Conservation (phyloP, 2,888 invertebrate species). For the Hyalella azteca region DNA sequence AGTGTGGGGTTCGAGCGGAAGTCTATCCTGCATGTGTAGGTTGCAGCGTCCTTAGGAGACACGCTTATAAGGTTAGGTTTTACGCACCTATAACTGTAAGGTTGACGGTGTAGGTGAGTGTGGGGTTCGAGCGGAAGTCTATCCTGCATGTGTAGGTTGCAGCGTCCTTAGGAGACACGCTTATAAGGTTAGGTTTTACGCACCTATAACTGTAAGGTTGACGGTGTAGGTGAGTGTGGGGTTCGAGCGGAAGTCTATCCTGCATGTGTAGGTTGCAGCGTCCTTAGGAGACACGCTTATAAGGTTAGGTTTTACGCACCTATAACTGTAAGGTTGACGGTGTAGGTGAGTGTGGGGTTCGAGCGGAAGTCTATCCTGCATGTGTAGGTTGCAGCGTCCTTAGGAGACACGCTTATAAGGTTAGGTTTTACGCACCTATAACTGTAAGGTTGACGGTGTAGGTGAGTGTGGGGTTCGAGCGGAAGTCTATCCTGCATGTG, state of each 20-base stretch:
- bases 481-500: constrained; percentile 1
- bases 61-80: neutral
- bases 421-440: constrained; percentile 35
- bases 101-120: constrained; percentile 22
- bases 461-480: neutral
- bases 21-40: constrained; percentile 28
- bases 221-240: constrained; percentile 31
- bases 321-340: neutral
- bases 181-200: constrained; percentile 23
- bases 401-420: constrained; percentile 15
- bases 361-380: constrained; percentile 36
- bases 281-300: constrained; percentile 33
- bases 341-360: constrained; percentile 15
- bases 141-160: constrained; percentile 39
- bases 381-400: constrained; percentile 37
- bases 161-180: constrained; percentile 28
- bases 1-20: constrained; percentile 30
- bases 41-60: neutral
- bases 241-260: constrained; percentile 34
- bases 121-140: constrained; percentile 9
- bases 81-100: constrained; percentile 35
- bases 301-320: no score
- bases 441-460: constrained; percentile 38
- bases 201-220: constrained; percentile 40
- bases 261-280: constrained; percentile 35